Evolutionary conservation across 1,140 invertebrate species (phyloP).

Genomic region (Lordiphosa clarofinis): DNA sequence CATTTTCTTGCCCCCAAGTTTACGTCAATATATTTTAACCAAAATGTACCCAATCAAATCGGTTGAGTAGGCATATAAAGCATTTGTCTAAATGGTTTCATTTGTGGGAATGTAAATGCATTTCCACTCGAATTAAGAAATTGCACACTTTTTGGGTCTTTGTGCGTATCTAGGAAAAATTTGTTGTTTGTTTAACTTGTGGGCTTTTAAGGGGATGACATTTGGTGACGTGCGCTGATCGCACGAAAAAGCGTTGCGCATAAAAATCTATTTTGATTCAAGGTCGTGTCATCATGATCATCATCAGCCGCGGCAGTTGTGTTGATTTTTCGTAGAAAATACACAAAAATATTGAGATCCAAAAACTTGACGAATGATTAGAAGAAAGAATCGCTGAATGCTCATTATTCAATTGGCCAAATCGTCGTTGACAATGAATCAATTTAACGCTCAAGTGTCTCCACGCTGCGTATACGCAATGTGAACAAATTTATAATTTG

Average conservation of each 20-base stretch:
- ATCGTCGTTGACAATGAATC: slow-evolving; percentile 37
- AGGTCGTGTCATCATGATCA: slow-evolving; percentile 62
- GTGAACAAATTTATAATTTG: slow-evolving; percentile 18
- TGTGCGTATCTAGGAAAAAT: background rate
- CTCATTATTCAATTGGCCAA: slow-evolving; percentile 63
- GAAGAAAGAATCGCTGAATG: slow-evolving; percentile 17
- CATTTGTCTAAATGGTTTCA: too few species aligned
- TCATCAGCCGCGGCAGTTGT: slow-evolving; percentile 13
- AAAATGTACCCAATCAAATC: too few species aligned
- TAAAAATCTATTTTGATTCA: slow-evolving; percentile 70
- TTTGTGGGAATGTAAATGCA: slow-evolving; percentile 22
- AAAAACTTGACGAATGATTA: slow-evolving; percentile 20
- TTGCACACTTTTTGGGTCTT: slow-evolving; percentile 9
- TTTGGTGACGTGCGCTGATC: slow-evolving; percentile 47
- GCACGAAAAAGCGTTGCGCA: slow-evolving; percentile 43
- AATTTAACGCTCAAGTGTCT: slow-evolving; percentile 36
- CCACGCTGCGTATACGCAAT: slow-evolving; percentile 44
- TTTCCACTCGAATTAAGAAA: slow-evolving; percentile 35
- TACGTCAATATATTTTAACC: too few species aligned
- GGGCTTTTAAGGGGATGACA: slow-evolving; percentile 24
- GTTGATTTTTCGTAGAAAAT: slow-evolving; percentile 12
- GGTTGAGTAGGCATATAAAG: too few species aligned
- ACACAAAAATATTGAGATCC: slow-evolving; percentile 2
- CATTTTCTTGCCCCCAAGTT: too few species aligned
- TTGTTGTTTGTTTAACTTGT: slow-evolving; percentile 5